Conservation (phyloP, 2,888 invertebrate species). For the Norana najaformis region DNA sequence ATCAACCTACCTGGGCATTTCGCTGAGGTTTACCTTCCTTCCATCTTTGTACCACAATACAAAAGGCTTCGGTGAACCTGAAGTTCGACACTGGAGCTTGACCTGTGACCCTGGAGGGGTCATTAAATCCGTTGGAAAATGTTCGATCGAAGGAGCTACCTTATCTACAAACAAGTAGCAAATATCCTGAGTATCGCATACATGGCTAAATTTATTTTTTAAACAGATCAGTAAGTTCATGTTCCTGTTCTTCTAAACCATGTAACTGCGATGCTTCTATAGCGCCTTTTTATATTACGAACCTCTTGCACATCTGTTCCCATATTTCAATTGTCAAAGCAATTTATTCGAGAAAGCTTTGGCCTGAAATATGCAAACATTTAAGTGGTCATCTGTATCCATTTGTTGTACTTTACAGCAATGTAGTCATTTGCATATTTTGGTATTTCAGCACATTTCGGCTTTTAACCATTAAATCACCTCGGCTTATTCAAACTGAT, state of each 20-base stretch:
- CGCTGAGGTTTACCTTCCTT: background rate
- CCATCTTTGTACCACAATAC: conserved; percentile 21
- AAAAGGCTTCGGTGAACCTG: conserved; percentile 20
- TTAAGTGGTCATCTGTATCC: too few relatives aligned
- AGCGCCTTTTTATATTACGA: too few relatives aligned
- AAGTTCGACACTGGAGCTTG: conserved; percentile 10
- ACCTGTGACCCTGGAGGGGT: background rate
- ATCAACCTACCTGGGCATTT: conserved; percentile 8
- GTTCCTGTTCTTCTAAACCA: background rate
- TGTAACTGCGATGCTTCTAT: background rate
- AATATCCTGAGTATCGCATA: background rate
- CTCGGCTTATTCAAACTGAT: too few relatives aligned
- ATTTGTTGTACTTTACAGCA: too few relatives aligned
- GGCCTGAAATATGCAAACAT: too few relatives aligned
- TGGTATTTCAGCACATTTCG: too few relatives aligned
- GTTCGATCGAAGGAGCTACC: conserved; percentile 14
- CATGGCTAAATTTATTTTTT: background rate
- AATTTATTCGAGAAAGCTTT: too few relatives aligned
- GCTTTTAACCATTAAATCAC: too few relatives aligned
- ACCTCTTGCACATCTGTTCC: too few relatives aligned
- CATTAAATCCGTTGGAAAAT: background rate
- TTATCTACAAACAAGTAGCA: background rate
- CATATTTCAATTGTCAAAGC: too few relatives aligned
- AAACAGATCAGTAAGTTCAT: background rate
- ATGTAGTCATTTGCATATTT: too few relatives aligned